Conservation (phyloP, 2,113 vertebrate genomes). For the Melierax canorus region DNA sequence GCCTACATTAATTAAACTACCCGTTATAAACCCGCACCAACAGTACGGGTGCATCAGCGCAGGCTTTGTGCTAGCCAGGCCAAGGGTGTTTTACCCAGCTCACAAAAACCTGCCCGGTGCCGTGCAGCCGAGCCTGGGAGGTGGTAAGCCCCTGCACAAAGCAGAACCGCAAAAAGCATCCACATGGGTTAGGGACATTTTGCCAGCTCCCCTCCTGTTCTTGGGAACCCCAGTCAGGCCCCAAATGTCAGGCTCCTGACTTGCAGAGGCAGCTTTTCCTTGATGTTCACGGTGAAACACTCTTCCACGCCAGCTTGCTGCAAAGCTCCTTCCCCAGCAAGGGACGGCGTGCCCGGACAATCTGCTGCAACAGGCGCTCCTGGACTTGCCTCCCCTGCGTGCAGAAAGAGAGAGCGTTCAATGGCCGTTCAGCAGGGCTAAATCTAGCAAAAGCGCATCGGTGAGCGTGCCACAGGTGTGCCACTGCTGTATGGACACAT, state of each 20-base stretch:
- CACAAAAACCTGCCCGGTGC: background rate
- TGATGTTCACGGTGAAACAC: background rate
- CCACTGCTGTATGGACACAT: accelerated
- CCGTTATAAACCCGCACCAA: background rate
- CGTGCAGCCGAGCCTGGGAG: background rate
- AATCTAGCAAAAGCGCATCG: accelerated
- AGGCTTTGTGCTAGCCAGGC: background rate
- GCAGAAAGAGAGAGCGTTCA: background rate
- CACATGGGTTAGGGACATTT: background rate
- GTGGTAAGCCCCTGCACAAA: background rate
- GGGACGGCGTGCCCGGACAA: accelerated
- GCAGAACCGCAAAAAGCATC: background rate
- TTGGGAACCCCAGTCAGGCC: background rate
- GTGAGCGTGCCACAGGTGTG: accelerated
- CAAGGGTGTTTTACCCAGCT: background rate
- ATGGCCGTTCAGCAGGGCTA: accelerated
- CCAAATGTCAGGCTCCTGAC: background rate
- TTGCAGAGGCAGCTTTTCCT: background rate
- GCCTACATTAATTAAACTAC: background rate
- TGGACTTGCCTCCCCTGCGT: accelerated
- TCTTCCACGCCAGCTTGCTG: background rate
- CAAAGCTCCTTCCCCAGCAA: background rate
- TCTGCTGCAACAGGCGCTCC: background rate
- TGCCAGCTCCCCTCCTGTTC: background rate
- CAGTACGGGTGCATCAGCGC: background rate